phyloP scores from a whole-genome alignment of 2,888 invertebrate genomes.

The Sinelater perroti region DNA sequence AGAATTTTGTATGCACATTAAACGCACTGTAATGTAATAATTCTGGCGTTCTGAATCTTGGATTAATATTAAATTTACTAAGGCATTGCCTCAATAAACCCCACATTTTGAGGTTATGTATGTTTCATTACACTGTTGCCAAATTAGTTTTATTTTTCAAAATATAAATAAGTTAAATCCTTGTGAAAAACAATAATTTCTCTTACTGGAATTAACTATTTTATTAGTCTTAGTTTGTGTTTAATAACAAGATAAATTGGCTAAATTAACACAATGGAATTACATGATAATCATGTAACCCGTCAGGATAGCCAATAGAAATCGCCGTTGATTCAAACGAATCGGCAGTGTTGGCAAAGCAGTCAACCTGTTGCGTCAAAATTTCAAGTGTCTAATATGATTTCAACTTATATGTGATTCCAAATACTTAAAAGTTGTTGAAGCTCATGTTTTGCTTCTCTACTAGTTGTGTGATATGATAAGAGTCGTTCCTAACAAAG shows the following conservation, averaged over 20 bases:
- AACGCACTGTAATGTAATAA: too few species aligned
- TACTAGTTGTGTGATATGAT: constrained; percentile 15
- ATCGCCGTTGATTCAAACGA: too few species aligned
- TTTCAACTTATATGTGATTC: constrained; percentile 8
- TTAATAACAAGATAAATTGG: too few species aligned
- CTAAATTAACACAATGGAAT: too few species aligned
- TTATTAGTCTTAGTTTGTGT: too few species aligned
- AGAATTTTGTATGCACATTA: constrained; percentile 2
- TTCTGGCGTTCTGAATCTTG: too few species aligned
- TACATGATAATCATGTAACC: too few species aligned
- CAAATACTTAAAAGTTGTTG: constrained; percentile 8
- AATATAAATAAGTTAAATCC: too few species aligned
- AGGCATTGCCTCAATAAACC: constrained; percentile 21
- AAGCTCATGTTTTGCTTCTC: neutral
- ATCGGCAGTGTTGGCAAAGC: neutral
- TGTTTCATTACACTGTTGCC: neutral
- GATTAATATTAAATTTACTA: constrained; percentile 14
- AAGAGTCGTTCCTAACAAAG: constrained; percentile 11
- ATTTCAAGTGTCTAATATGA: constrained; percentile 8
- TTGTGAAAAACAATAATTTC: too few species aligned
- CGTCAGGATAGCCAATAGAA: too few species aligned
- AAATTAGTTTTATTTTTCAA: neutral
- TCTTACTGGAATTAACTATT: too few species aligned
- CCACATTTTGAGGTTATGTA: constrained; percentile 28
- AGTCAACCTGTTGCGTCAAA: constrained; percentile 27